Base-by-base conservation (phyloP, 1,140 invertebrate species). In the Ceratina japonica region DNA sequence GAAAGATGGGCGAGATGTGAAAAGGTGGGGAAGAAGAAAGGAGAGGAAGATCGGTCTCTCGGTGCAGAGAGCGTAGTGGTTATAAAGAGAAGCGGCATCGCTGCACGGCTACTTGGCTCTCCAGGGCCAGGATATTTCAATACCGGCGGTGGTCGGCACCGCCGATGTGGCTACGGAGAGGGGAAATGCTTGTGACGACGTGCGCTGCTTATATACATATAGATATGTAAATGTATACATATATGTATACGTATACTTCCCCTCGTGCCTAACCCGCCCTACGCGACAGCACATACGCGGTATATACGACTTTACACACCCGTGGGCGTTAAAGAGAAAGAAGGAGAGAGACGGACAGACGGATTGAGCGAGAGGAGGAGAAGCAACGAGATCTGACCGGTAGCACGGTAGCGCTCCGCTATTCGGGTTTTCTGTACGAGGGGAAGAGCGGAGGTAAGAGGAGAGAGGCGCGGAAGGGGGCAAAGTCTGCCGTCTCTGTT, bases 101-200 rank as follows among this genome's bases (percentile, higher is more conserved):
- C 87, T 91, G 93, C 93, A 93, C 92, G 92, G 79, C 84, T 88
- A 93, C 93, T 93, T 92, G 92, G 68, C 86, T 87, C 86, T 89
- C 86, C 83, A 87, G 87, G 80, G 83, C 84, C 86, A 88, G 88
- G 87, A 90, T 90, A 90, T 90, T 90, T 90, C 88, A 89, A 90
- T 90, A 89, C 87, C 87, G 73, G 85, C 86, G 87, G 83, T 87
- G 84, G 82, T 85, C 86, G 82, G 68, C 79, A 84, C 82, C 84
- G 78, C 76, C 82, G 78, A 75, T 72, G 81, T 77, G 81, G 76
- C 61, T 59, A 75, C 20, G 24, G 31, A 80, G 70, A 83, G 74
- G 62, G 84, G 80, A 58, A 74, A 76, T 65, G 37, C 18, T 54
- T 49, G 62, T 66, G 76, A 64, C 71, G 71, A 58, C 64, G 52